Evolutionary conservation across 2,888 invertebrate genomes (phyloP), one percentile per base, ranked within the genome.

Genomic region (Thymelicus sylvestris): DNA sequence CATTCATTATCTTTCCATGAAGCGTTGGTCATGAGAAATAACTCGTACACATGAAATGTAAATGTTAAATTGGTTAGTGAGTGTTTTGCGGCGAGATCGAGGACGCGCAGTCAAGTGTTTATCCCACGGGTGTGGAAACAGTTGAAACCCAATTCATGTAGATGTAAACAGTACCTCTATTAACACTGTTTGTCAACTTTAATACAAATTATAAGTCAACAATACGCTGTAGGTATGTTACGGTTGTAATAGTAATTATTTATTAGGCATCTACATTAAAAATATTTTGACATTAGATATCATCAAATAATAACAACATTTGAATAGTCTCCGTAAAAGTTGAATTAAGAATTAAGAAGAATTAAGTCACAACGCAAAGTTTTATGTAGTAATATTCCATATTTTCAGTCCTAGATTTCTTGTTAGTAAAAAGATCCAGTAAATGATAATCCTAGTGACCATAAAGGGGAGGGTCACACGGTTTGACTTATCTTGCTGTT

Each of bases 111-210:
- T 69, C 69, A 64, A 69, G 69, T 69, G 69, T 69, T 1, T 64
- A 69, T 69, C 64, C 69, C 69, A 48, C 63, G 63, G 8, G 57
- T 47, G 57, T 38, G 69, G 59, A 69, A 68, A 68, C 63, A 24
- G 57, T 64, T 64, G 69, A 64, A 64, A 68, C 68, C 63, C 68
- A 68, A 69, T 64, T 64, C 64, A 69, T 69, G 59, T 69, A 57
- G 31, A 57, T 57, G 64, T 52, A 52, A 57, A 57, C 57, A 64
- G 48, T 57, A 64, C 63, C 48, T 47, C 55, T 44, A 62, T 63
- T 68, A 63, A 68, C 57, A 64, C 48, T 48, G 63, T 69, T 57
- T 59, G 69, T 57, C 63, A 64, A 64, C 63, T 64, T 64, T 5
- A 31, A 2, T 31, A 31, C 31, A 31, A 31, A 57, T 55, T 55